Conservation (phyloP, 2,113 vertebrate species). For the Progne subis region DNA sequence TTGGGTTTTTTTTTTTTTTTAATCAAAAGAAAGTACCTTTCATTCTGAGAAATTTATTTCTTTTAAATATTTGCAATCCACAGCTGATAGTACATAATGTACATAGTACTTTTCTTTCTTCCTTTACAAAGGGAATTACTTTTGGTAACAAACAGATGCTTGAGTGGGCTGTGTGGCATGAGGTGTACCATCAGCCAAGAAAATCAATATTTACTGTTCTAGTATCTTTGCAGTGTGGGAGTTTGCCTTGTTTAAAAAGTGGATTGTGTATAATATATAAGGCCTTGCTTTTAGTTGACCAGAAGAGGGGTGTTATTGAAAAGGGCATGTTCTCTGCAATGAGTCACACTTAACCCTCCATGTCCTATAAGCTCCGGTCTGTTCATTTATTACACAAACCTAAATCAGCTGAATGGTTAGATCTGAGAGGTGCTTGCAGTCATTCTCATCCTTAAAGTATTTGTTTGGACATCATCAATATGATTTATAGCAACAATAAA, state of each 20-base stretch:
- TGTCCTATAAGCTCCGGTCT: not conserved
- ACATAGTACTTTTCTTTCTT: conserved; percentile 78
- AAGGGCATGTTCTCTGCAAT: conserved; percentile 5
- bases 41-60: conserved; percentile 83
- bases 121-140: conserved; percentile 66
- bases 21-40: conserved; percentile 77
- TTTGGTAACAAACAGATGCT: conserved; percentile 73
- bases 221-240: conserved; percentile 74
- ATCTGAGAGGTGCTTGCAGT: not conserved
- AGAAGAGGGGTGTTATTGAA: conserved; percentile 16
- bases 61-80: conserved; percentile 84
- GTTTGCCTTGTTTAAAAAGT: conserved; percentile 70
- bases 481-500: not conserved
- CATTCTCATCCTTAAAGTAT: not conserved
- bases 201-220: conserved; percentile 86
- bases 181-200: conserved; percentile 70
- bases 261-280: conserved; percentile 52
- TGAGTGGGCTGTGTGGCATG: conserved; percentile 63
- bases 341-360: not conserved
- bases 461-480: not conserved
- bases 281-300: conserved; percentile 33
- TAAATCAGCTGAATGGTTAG: not conserved
- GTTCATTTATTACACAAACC: not conserved
- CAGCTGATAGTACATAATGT: conserved; percentile 70
- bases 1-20: conserved; percentile 31